phyloP scores from a whole-genome alignment of 2,797 vertebrate genomes.

The Calcarius lapponicus region DNA sequence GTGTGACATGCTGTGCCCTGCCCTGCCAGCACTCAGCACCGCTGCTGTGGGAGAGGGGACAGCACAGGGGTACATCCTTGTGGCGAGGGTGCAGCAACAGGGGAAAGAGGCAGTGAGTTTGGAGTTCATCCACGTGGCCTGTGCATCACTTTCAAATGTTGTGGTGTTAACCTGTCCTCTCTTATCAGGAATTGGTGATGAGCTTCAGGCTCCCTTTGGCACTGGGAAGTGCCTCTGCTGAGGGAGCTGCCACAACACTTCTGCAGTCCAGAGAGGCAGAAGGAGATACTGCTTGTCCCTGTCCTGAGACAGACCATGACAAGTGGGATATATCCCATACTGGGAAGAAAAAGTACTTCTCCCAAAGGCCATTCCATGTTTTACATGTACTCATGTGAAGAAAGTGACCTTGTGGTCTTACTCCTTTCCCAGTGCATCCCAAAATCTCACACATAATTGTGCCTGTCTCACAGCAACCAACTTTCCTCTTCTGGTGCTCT shows the following conservation, averaged over 20 bases:
- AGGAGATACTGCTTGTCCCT: background rate
- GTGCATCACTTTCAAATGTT: background rate
- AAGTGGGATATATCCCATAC: background rate
- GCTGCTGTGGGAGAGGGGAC: background rate
- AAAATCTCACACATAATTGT: rapidly evolving
- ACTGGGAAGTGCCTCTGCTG: background rate
- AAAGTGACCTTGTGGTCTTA: background rate
- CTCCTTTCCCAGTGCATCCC: background rate
- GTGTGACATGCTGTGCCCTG: background rate
- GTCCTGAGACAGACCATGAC: background rate
- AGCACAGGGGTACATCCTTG: background rate
- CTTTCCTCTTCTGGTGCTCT: background rate
- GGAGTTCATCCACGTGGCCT: rapidly evolving
- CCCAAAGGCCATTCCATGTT: background rate
- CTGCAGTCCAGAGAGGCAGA: background rate
- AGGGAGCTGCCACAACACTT: background rate
- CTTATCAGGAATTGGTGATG: rapidly evolving
- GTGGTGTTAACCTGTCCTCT: rapidly evolving
- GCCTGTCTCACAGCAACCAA: background rate
- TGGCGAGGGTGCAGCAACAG: rapidly evolving
- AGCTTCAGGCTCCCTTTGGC: background rate
- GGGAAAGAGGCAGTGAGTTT: too few relatives aligned
- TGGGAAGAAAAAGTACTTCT: rapidly evolving
- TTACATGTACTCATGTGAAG: rapidly evolving
- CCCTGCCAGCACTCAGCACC: background rate